Percentiles rank a stretch among this genome's conserved stretches.
phyloP scores from a whole-genome alignment of 2,113 vertebrate genomes.

The Antidorcas marsupialis region DNA sequence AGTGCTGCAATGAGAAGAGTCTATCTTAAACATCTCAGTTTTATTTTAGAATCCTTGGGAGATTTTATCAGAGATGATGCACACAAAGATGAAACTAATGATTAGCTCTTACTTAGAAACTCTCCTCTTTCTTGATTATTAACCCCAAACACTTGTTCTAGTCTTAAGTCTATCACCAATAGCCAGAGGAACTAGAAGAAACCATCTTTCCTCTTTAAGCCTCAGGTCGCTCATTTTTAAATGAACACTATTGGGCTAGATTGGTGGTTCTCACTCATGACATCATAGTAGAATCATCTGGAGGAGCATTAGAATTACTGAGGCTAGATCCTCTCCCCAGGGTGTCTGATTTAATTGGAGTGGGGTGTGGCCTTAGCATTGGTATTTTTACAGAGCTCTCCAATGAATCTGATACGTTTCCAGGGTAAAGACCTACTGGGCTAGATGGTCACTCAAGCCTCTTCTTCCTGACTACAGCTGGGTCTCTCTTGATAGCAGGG shows the following conservation, averaged over 20 bases:
- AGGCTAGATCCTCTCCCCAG: background rate
- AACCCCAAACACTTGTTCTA: background rate
- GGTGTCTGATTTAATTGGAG: constrained; percentile 22
- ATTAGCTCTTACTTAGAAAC: background rate
- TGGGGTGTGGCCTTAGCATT: background rate
- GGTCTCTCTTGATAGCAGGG: background rate
- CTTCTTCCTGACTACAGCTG: background rate
- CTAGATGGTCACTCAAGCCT: background rate
- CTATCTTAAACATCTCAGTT: background rate
- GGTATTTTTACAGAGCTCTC: background rate
- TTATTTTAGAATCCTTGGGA: background rate
- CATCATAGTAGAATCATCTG: background rate
- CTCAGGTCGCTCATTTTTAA: background rate
- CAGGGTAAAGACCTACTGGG: background rate
- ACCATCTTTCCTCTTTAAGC: background rate
- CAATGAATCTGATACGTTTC: background rate
- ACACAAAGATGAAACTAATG: constrained; percentile 9
- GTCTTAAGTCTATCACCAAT: background rate
- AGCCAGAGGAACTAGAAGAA: background rate
- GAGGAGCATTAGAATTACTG: background rate
- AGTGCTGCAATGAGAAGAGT: background rate
- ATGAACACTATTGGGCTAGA: background rate
- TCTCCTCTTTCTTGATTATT: background rate
- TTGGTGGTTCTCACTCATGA: background rate
- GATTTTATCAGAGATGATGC: constrained; percentile 7